Evolutionary conservation across 92 coral and sea anemone genomes (phyloP).

Genomic region (Actinernus sp.): DNA sequence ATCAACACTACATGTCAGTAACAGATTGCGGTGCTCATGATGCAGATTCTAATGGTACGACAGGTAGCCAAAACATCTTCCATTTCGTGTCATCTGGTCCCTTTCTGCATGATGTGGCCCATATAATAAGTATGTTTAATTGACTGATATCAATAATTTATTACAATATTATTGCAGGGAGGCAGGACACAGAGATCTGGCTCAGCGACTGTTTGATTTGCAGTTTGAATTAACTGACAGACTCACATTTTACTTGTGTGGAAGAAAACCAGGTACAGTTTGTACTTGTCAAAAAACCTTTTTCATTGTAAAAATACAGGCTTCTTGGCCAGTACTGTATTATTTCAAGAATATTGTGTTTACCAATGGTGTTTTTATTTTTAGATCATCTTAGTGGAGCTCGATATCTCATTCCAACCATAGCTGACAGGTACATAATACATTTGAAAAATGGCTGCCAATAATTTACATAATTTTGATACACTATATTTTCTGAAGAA

Average conservation of each 20-base stretch:
- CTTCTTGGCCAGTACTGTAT: neutral
- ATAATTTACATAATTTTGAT: too few relatives aligned
- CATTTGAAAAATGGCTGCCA: too few relatives aligned
- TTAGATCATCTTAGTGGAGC: conserved; percentile 93
- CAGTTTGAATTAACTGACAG: conserved; percentile 97
- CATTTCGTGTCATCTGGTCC: too few relatives aligned
- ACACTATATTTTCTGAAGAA: too few relatives aligned
- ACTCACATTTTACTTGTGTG: conserved; percentile 92
- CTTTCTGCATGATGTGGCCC: too few relatives aligned
- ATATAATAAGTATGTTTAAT: too few relatives aligned
- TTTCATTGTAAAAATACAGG: neutral
- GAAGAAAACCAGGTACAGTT: conserved; percentile 88
- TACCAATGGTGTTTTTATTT: neutral
- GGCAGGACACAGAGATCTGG: conserved; percentile 88
- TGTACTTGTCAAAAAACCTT: neutral
- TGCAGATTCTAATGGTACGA: too few relatives aligned
- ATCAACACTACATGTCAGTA: too few relatives aligned
- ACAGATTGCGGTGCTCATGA: too few relatives aligned
- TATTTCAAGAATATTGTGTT: neutral
- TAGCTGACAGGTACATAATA: conserved; percentile 97
- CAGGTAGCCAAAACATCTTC: too few relatives aligned
- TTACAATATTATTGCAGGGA: conserved; percentile 73
- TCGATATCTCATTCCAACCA: conserved; percentile 90
- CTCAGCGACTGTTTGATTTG: conserved; percentile 89
- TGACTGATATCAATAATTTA: too few relatives aligned